Conservation (phyloP, 2,888 invertebrate species). For the Andrena flavipes region DNA sequence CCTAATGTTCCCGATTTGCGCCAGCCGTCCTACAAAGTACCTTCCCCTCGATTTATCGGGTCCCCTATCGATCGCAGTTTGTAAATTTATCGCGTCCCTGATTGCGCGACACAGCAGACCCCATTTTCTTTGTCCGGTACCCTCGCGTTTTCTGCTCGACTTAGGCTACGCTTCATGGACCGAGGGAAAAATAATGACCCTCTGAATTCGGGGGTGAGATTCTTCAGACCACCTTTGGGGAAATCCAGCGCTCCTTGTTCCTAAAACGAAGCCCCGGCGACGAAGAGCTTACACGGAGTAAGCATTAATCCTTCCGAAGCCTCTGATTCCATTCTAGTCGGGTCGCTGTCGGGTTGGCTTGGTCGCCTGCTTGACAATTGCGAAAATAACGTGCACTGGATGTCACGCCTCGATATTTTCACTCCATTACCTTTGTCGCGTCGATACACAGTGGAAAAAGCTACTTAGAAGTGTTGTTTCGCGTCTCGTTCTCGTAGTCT, state of each 20-base stretch:
- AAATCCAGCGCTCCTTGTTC: constrained; percentile 20
- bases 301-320: constrained; percentile 40
- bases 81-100: constrained; percentile 34
- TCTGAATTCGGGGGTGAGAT: constrained; percentile 21
- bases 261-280: not conserved
- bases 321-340: constrained; percentile 40
- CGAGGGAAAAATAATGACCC: constrained; percentile 62
- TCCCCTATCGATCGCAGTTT: constrained; percentile 13
- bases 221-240: constrained; percentile 17
- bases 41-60: constrained; percentile 20
- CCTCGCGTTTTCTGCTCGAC: constrained; percentile 41
- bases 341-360: not conserved
- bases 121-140: constrained; percentile 28
- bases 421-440: not conserved
- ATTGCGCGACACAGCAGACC: constrained; percentile 25
- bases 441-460: no score
- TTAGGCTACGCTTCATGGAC: constrained; percentile 17
- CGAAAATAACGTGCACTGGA: constrained; percentile 1
- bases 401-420: not conserved
- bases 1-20: not conserved
- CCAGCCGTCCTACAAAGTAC: not conserved
- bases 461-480: no score
- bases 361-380: not conserved
- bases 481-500: no score
- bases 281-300: not conserved